phyloP scores from a whole-genome alignment of 2,797 vertebrate species.

The Mormyrus hasselquistii region DNA sequence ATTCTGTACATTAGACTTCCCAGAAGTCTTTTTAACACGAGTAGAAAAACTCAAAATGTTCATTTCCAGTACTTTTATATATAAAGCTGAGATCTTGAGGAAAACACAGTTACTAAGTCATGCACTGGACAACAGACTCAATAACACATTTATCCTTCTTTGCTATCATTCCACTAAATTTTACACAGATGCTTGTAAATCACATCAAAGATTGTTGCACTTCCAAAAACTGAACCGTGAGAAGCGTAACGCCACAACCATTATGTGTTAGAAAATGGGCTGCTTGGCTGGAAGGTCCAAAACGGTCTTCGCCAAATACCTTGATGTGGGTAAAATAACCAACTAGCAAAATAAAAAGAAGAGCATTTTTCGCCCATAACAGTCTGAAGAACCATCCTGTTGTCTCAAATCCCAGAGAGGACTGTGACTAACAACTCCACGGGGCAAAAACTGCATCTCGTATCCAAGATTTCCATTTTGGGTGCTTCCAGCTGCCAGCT shows the following conservation, averaged over 20 bases:
- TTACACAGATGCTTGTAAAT: constrained; percentile 1
- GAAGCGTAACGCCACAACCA: neutral
- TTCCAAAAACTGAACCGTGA: neutral
- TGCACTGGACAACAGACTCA: constrained; percentile 4
- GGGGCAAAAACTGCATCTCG: neutral
- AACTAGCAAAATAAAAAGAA: constrained; percentile 3
- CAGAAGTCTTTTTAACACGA: constrained; percentile 6
- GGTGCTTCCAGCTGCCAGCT: neutral
- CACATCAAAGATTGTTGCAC: constrained; percentile 5
- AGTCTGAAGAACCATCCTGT: neutral
- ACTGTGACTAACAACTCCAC: neutral
- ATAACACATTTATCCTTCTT: constrained; percentile 3
- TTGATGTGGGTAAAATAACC: neutral
- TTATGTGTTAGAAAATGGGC: neutral
- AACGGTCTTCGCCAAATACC: neutral
- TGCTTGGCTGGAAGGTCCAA: neutral
- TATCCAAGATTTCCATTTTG: constrained; percentile 5
- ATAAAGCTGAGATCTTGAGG: neutral
- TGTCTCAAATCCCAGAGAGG: neutral
- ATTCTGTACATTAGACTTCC: constrained; percentile 5
- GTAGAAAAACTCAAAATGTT: constrained; percentile 1
- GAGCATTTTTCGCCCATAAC: neutral
- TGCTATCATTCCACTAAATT: neutral
- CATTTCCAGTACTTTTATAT: neutral
- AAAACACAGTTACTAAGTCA: constrained; percentile 1